These are phyloP conservation scores for Drosophila paranaensis DNA, from an alignment of 2,888 invertebrate species.

Conservation along the genomic window DNA sequence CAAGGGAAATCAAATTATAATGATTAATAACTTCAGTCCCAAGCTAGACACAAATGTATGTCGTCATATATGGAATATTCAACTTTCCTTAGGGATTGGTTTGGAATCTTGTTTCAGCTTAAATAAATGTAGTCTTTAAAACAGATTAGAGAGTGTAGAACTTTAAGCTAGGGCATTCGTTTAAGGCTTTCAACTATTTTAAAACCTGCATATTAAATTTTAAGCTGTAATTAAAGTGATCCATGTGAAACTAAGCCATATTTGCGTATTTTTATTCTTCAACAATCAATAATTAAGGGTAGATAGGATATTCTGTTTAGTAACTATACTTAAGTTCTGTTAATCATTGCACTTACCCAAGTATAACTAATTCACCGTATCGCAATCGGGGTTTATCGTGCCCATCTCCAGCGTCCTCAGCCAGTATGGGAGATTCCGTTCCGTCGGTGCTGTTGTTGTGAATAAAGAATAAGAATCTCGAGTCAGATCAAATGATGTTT, in stretches of 20 bases:
- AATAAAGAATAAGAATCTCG: slow-evolving; percentile 3
- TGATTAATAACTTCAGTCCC: neutral
- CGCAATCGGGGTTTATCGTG: slow-evolving; percentile 93
- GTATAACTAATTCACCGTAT: slow-evolving; percentile 97
- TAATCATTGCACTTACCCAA: slow-evolving; percentile 89
- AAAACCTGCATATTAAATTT: neutral
- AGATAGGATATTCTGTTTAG: neutral
- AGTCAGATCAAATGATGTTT: slow-evolving; percentile 18
- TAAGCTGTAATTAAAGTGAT: neutral
- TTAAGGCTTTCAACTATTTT: neutral
- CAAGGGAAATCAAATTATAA: too few species aligned
- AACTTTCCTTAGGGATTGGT: too few species aligned
- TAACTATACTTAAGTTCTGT: neutral
- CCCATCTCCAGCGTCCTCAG: slow-evolving; percentile 90
- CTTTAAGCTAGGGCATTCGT: too few species aligned
- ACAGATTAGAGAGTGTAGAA: neutral
- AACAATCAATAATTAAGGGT: neutral
- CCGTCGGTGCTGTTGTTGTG: slow-evolving; percentile 87
- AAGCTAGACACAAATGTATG: neutral
- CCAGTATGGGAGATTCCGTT: slow-evolving; percentile 91
- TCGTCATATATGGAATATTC: neutral
- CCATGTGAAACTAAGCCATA: neutral
- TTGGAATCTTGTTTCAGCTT: neutral
- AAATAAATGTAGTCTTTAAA: neutral
- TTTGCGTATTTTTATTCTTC: neutral